Conservation (phyloP, 1,140 invertebrate genomes). For the Helicoverpa armigera region DNA sequence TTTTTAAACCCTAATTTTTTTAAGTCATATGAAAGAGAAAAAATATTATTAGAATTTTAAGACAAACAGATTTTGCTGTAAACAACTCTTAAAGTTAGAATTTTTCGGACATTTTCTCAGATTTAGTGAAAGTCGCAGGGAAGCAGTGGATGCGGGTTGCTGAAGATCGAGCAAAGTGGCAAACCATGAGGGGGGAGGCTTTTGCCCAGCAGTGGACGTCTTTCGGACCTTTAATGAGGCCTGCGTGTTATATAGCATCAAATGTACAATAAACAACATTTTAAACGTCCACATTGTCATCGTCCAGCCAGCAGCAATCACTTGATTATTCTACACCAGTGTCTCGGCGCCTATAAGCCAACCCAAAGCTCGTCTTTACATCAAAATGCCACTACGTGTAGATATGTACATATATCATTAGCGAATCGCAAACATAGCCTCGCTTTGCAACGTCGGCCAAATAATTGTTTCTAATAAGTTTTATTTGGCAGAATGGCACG, state of each 20-base stretch:
- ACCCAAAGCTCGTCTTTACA: conserved; percentile 21
- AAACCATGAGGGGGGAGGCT: too few relatives aligned
- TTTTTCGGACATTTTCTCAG: too few relatives aligned
- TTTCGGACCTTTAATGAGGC: too few relatives aligned
- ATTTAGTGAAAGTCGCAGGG: too few relatives aligned
- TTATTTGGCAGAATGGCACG: conserved; percentile 21
- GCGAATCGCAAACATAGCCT: conserved; percentile 11
- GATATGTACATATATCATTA: conserved; percentile 42
- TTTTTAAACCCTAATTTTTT: too few relatives aligned
- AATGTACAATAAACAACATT: not conserved
- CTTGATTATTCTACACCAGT: conserved; percentile 8
- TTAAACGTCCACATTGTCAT: not conserved
- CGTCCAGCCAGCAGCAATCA: not conserved
- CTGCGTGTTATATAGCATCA: too few relatives aligned
- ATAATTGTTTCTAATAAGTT: conserved; percentile 39
- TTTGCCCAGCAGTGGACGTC: too few relatives aligned
- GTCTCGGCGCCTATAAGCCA: conserved; percentile 12
- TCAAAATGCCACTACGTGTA: conserved; percentile 40
- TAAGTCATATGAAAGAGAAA: too few relatives aligned
- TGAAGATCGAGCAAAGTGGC: too few relatives aligned
- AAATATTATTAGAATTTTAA: too few relatives aligned
- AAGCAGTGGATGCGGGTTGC: too few relatives aligned
- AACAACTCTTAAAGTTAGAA: too few relatives aligned
- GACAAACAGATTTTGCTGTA: not conserved
- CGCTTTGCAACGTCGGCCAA: conserved; percentile 16